These are phyloP conservation scores for Meda fulgida DNA, from an alignment of 2,797 vertebrate species.

Conservation along the genomic window DNA sequence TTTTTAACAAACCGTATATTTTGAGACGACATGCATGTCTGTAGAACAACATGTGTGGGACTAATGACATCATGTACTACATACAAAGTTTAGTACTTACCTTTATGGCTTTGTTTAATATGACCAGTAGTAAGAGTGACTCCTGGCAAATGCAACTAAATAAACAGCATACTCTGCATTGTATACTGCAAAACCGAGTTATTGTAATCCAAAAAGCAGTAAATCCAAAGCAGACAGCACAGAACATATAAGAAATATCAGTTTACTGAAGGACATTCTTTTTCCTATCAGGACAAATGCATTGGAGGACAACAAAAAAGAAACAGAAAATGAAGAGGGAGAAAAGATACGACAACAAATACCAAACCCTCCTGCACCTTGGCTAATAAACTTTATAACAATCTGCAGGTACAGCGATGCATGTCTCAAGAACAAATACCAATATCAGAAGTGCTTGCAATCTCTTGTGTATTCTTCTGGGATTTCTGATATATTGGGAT, in stretches of 20 bases:
- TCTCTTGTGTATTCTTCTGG: slow-evolving; percentile 10
- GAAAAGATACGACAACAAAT: not conserved
- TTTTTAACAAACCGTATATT: not conserved
- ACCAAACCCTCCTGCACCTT: not conserved
- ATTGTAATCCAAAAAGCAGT: too few relatives aligned
- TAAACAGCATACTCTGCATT: too few relatives aligned
- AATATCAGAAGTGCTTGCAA: not conserved
- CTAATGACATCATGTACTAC: not conserved
- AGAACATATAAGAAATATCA: slow-evolving; percentile 20
- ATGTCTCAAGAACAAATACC: not conserved
- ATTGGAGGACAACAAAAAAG: not conserved
- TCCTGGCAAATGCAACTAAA: not conserved
- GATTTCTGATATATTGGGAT: slow-evolving; percentile 12
- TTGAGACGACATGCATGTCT: not conserved
- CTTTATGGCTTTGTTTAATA: not conserved
- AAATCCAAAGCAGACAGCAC: not conserved
- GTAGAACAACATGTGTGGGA: not conserved
- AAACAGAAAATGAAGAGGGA: too few relatives aligned
- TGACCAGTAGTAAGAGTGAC: not conserved
- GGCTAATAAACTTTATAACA: slow-evolving; percentile 27
- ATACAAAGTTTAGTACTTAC: not conserved
- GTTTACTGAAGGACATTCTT: not conserved
- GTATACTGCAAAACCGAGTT: not conserved
- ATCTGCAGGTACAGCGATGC: slow-evolving; percentile 5
- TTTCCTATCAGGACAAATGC: not conserved